Evolutionary conservation across 2,113 vertebrate species (phyloP).

Genomic region (Xyrauchen texanus): DNA sequence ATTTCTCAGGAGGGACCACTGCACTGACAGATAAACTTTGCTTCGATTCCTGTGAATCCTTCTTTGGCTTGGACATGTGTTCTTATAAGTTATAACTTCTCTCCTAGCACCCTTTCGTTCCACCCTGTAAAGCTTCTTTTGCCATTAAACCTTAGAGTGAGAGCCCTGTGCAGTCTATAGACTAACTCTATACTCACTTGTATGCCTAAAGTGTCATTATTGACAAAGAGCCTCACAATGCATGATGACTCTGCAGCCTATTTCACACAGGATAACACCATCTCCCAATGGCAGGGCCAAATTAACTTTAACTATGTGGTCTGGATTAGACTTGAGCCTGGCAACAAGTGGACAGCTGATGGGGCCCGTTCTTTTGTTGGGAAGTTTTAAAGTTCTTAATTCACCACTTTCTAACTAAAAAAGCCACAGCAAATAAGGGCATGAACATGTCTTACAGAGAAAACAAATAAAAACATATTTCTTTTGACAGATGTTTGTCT

Average conservation of each 20-base stretch:
- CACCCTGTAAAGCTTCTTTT: conserved; percentile 26
- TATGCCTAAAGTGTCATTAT: conserved; percentile 33
- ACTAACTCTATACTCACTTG: conserved; percentile 40
- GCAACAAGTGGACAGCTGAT: conserved; percentile 71
- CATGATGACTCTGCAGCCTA: conserved; percentile 36
- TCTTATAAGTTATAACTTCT: too few relatives aligned
- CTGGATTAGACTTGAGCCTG: conserved; percentile 68
- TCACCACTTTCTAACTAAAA: conserved; percentile 11
- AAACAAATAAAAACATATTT: conserved; percentile 32
- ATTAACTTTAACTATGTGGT: conserved; percentile 62
- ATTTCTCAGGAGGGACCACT: too few relatives aligned
- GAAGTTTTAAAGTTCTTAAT: conserved; percentile 54
- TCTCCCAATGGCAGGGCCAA: conserved; percentile 59
- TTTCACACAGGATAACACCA: conserved; percentile 62
- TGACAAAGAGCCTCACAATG: conserved; percentile 47
- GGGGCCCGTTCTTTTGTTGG: conserved; percentile 70
- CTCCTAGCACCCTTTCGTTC: too few relatives aligned
- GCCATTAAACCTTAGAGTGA: conserved; percentile 1
- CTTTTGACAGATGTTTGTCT: conserved; percentile 18
- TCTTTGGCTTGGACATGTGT: conserved; percentile 32
- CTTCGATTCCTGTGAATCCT: neutral
- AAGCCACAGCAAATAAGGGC: conserved; percentile 33
- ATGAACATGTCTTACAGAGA: conserved; percentile 30
- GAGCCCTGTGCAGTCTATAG: conserved; percentile 12
- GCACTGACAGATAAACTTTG: too few relatives aligned